Evolutionary conservation across 2,113 vertebrate genomes (phyloP).

Genomic region (Herpailurus yagouaroundi): DNA sequence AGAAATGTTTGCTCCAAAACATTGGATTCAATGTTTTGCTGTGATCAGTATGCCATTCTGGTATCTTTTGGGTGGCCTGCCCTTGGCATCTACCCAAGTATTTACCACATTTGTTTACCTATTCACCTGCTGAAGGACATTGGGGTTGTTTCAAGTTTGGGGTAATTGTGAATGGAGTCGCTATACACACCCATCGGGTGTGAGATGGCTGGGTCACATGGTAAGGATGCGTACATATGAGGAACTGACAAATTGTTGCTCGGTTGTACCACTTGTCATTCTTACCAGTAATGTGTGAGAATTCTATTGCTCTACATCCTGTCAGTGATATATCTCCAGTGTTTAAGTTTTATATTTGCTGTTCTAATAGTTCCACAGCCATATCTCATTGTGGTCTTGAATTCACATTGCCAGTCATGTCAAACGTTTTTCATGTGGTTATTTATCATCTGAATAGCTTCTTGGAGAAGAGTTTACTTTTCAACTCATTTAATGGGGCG

Average conservation of each 20-base stretch:
- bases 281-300: fast-evolving
- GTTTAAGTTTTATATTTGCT: background rate
- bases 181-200: too few relatives aligned
- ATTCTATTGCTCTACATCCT: background rate
- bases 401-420: background rate
- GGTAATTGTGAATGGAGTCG: background rate
- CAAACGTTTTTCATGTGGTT: background rate
- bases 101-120: background rate
- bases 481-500: background rate
- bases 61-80: background rate
- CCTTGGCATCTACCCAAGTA: background rate
- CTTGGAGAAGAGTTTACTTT: background rate
- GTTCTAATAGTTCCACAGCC: background rate
- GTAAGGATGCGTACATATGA: fast-evolving
- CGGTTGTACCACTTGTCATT: background rate
- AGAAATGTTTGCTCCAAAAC: too few relatives aligned
- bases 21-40: too few relatives aligned
- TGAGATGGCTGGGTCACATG: too few relatives aligned
- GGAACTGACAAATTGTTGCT: background rate
- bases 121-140: background rate
- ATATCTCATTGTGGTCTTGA: background rate
- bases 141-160: background rate
- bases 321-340: fast-evolving
- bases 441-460: background rate
- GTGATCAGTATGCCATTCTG: background rate